A percentile compares a stretch with the other conserved stretches of the same genome.
Evolutionary conservation across 2,888 invertebrate genomes (phyloP).

Genomic region (Sepiola atlantica): DNA sequence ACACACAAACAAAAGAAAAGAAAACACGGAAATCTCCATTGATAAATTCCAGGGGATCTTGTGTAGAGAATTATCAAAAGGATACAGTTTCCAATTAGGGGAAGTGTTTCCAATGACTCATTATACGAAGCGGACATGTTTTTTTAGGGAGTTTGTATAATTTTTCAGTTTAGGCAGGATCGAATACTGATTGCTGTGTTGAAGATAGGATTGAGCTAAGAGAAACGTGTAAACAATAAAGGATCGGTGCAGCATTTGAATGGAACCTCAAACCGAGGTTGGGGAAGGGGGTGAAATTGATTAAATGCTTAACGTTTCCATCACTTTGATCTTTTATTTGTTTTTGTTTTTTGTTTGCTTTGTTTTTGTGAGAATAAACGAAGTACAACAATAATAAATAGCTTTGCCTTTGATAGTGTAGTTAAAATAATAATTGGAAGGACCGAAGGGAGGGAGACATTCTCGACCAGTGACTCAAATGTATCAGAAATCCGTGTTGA

Average conservation of each 20-base stretch:
- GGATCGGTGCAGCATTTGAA: not conserved
- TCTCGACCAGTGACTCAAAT: no score
- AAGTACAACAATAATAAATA: not conserved
- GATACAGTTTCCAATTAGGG: not conserved
- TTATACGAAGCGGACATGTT: not conserved
- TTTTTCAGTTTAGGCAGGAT: not conserved
- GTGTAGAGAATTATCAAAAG: slow-evolving; percentile 5
- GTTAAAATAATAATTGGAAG: no score
- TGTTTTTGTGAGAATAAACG: not conserved
- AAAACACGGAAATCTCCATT: not conserved
- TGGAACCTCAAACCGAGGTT: not conserved
- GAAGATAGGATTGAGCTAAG: not conserved
- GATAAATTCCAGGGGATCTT: not conserved
- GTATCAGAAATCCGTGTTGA: no score
- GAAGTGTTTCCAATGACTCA: slow-evolving; percentile 32
- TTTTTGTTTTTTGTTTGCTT: not conserved
- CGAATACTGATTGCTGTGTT: not conserved
- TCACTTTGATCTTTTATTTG: not conserved
- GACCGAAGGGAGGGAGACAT: no score
- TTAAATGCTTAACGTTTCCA: not conserved
- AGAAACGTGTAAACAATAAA: not conserved
- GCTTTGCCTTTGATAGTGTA: no score
- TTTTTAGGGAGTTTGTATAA: not conserved
- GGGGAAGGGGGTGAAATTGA: not conserved
- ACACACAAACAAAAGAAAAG: not conserved